Evolutionary conservation across 2,113 vertebrate species (phyloP).

Genomic region (Sterna hirundo): DNA sequence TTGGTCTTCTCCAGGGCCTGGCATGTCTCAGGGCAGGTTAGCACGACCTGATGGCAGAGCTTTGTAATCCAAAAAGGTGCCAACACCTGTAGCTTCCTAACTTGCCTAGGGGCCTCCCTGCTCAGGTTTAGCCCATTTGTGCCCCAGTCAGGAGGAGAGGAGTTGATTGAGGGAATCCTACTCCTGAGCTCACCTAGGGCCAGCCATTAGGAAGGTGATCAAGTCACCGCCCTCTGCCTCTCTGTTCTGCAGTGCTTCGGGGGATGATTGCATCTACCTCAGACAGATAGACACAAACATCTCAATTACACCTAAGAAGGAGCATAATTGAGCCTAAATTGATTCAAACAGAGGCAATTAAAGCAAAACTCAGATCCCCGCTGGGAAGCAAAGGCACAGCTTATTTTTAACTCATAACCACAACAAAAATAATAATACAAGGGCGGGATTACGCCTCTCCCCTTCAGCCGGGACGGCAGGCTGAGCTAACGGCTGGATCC

Average conservation of each 20-base stretch:
- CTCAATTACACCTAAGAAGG: conserved; percentile 72
- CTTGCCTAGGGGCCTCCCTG: not conserved
- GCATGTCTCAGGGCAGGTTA: not conserved
- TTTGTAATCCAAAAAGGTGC: not conserved
- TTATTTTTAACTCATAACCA: conserved; percentile 69
- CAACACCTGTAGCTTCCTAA: not conserved
- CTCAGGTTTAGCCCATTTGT: not conserved
- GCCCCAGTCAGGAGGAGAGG: not conserved
- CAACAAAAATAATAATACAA: conserved; percentile 53
- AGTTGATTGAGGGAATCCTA: not conserved
- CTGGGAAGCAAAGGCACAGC: conserved; percentile 51
- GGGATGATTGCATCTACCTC: not conserved
- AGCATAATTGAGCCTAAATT: conserved; percentile 71
- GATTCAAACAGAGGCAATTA: conserved; percentile 78
- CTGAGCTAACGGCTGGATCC: too few species aligned
- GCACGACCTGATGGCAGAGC: not conserved
- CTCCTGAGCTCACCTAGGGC: not conserved
- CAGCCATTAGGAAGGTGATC: not conserved
- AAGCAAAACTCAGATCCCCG: conserved; percentile 65
- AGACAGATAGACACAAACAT: not conserved
- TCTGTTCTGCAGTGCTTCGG: not conserved
- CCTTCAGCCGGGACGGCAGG: not conserved
- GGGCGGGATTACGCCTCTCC: not conserved
- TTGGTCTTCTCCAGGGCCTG: not conserved
- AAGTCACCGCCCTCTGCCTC: not conserved